These are phyloP conservation scores for Drepanosiphum platanoidis DNA, from an alignment of 2,888 invertebrate species.

Conservation along the genomic window DNA sequence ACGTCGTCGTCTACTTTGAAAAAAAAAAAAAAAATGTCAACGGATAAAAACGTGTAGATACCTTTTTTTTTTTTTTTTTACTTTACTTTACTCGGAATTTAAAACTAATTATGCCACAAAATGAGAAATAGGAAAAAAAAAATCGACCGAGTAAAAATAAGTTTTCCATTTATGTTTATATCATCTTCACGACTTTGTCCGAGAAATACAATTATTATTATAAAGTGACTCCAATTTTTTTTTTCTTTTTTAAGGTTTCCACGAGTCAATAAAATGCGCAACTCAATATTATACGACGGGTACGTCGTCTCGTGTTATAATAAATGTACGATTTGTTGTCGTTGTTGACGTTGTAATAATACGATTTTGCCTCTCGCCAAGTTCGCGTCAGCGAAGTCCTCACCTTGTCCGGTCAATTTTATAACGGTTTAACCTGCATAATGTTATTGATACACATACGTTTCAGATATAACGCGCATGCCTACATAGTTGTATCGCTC, in stretches of 20 bases:
- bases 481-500: not conserved
- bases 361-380: not conserved
- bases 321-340: no score
- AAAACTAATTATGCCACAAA: not conserved
- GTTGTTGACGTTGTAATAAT: no score
- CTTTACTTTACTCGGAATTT: not conserved
- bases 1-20: no score
- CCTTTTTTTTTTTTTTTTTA: not conserved
- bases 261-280: not conserved
- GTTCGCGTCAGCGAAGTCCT: not conserved
- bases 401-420: not conserved
- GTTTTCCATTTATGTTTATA: not conserved
- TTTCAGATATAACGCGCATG: not conserved
- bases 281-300: not conserved
- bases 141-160: not conserved
- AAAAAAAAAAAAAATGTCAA: not conserved
- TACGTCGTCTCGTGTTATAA: no score
- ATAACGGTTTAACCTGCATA: not conserved
- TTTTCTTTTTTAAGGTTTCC: not conserved
- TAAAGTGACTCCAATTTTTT: not conserved
- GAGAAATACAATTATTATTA: not conserved
- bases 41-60: not conserved
- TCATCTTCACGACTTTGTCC: not conserved
- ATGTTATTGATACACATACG: not conserved
- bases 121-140: not conserved